Evolutionary conservation across 2,888 invertebrate species (phyloP).

Genomic region (Drosophila koepferae): DNA sequence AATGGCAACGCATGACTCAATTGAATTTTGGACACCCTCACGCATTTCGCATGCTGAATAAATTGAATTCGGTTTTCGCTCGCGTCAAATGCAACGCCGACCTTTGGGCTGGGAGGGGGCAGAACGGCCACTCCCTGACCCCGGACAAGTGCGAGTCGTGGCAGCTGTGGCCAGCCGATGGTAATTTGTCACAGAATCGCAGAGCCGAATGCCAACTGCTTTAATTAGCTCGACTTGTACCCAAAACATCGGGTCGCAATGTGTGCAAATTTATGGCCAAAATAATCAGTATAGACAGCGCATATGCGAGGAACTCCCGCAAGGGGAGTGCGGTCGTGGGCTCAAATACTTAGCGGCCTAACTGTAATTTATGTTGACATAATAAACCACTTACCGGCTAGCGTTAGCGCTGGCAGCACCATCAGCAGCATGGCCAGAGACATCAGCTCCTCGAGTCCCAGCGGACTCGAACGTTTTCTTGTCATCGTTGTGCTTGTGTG

Average conservation of each 20-base stretch:
- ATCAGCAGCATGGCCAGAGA: slow-evolving; percentile 72
- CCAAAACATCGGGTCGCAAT: slow-evolving; percentile 37
- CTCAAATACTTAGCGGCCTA: slow-evolving; percentile 51
- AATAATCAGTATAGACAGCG: slow-evolving; percentile 54
- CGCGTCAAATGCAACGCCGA: slow-evolving; percentile 27
- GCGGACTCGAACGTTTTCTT: slow-evolving; percentile 85
- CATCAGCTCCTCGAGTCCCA: slow-evolving; percentile 84
- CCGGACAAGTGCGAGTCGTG: slow-evolving; percentile 51
- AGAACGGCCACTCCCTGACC: slow-evolving; percentile 61
- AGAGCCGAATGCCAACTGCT: slow-evolving; percentile 22
- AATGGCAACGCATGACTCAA: slow-evolving; percentile 66
- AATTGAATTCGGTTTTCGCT: slow-evolving; percentile 61
- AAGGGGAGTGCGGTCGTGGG: slow-evolving; percentile 11
- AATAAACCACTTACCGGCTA: slow-evolving; percentile 84
- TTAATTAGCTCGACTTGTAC: slow-evolving; percentile 55
- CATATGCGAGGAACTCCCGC: slow-evolving; percentile 48
- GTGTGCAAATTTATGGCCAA: slow-evolving; percentile 65
- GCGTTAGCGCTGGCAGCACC: slow-evolving; percentile 71
- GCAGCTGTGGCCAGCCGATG: slow-evolving; percentile 67
- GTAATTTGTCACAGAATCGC: slow-evolving; percentile 71
- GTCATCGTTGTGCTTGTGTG: slow-evolving; percentile 81
- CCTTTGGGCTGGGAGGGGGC: slow-evolving; percentile 8
- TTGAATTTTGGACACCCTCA: slow-evolving; percentile 65
- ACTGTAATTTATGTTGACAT: slow-evolving; percentile 80
- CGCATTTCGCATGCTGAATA: slow-evolving; percentile 35